These are phyloP conservation scores for Piscicola geometra DNA, from an alignment of 2,888 invertebrate genomes.

Conservation along the genomic window DNA sequence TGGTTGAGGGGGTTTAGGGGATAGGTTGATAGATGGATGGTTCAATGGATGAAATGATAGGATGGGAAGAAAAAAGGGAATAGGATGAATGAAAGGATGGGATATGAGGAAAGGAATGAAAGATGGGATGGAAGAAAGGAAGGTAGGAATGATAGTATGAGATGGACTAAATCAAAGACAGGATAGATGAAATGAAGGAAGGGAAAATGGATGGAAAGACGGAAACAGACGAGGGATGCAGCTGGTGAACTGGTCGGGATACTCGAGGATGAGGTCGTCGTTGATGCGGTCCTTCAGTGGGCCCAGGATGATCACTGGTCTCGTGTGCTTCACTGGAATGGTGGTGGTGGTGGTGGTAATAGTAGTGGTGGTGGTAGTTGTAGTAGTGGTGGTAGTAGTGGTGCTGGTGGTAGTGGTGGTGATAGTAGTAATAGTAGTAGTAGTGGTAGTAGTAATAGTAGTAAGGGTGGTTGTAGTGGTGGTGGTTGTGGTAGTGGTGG, in stretches of 20 bases:
- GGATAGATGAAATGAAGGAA: constrained; percentile 20
- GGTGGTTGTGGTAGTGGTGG: constrained; percentile 60
- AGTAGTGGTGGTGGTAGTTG: no score
- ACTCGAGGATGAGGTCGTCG: constrained; percentile 98
- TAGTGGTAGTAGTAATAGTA: constrained; percentile 59
- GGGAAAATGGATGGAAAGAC: no score
- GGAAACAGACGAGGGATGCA: constrained; percentile 84
- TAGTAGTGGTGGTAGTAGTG: no score
- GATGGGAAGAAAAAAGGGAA: not conserved
- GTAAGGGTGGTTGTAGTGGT: constrained; percentile 42
- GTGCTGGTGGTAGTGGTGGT: no score
- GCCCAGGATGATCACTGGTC: constrained; percentile 96
- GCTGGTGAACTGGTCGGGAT: constrained; percentile 96
- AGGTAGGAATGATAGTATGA: not conserved
- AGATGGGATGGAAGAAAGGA: not conserved
- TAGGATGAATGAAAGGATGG: not conserved
- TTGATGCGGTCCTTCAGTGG: constrained; percentile 97
- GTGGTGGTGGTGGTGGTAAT: not conserved
- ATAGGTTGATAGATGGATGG: no score
- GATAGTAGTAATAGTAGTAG: not conserved
- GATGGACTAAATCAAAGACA: not conserved
- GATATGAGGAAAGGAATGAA: not conserved
- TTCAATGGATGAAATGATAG: no score
- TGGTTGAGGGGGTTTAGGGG: no score
- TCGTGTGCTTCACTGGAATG: constrained; percentile 66